Percentiles rank a stretch among this genome's conserved stretches.
Conservation (phyloP, 2,888 invertebrate genomes). For the Corbicula japonica region DNA sequence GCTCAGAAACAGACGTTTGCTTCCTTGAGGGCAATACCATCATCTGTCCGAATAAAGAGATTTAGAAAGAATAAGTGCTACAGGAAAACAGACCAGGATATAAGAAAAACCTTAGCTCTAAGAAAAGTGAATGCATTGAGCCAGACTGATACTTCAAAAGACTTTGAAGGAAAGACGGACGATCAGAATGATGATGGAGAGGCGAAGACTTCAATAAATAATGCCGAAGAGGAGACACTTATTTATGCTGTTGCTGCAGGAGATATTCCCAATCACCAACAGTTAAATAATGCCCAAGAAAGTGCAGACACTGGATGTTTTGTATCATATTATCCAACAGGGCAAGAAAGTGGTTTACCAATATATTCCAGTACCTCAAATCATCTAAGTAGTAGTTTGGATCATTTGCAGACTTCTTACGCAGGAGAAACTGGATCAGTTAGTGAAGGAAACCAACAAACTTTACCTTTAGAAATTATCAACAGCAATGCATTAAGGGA, state of each 20-base stretch:
- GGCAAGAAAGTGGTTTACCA: too few relatives aligned
- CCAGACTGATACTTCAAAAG: not conserved
- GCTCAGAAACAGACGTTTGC: constrained; percentile 43
- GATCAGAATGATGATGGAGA: not conserved
- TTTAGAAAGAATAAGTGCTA: constrained; percentile 75
- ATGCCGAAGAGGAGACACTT: not conserved
- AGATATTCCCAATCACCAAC: not conserved
- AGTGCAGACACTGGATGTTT: not conserved
- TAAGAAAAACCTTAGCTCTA: constrained; percentile 16
- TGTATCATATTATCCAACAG: constrained; percentile 13
- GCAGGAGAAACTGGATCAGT: too few relatives aligned
- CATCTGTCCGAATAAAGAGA: constrained; percentile 66
- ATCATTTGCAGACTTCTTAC: too few relatives aligned
- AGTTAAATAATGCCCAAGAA: too few relatives aligned
- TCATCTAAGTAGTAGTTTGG: too few relatives aligned
- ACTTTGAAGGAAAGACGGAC: not conserved
- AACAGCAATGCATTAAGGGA: not conserved
- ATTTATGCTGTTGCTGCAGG: not conserved
- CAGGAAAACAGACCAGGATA: constrained; percentile 52
- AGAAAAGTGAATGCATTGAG: too few relatives aligned
- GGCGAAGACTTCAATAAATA: too few relatives aligned
- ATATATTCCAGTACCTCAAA: too few relatives aligned
- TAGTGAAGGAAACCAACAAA: too few relatives aligned
- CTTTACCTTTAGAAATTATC: constrained; percentile 18
- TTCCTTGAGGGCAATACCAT: constrained; percentile 50